These are phyloP conservation scores for Neria commutata DNA, from an alignment of 2,888 invertebrate genomes.

Conservation along the genomic window DNA sequence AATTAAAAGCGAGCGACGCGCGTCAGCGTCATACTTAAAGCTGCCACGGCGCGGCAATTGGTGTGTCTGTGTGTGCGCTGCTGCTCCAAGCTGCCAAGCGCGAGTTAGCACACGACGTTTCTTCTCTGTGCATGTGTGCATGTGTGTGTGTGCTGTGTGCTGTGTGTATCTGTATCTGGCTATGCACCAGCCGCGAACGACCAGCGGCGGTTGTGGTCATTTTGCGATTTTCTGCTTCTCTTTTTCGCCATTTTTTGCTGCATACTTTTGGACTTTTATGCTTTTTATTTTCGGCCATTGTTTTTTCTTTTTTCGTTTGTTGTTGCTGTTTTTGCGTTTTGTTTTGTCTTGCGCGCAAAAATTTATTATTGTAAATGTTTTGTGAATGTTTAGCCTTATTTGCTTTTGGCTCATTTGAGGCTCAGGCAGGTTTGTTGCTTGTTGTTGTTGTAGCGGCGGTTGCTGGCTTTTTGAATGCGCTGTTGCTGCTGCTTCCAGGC, in stretches of 20 bases:
- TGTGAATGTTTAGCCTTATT: conserved; percentile 12
- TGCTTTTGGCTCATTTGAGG: conserved; percentile 7
- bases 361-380: conserved; percentile 22
- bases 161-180: no score
- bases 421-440: not conserved
- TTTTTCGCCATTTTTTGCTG: not conserved
- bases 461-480: no score
- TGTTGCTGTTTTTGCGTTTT: not conserved
- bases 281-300: no score
- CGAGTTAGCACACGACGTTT: no score
- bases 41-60: not conserved
- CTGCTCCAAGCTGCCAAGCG: not conserved
- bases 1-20: not conserved
- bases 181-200: conserved; percentile 4
- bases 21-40: no score
- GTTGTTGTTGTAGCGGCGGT: conserved; percentile 5
- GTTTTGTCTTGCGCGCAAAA: no score
- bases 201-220: not conserved
- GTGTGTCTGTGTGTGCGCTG: not conserved
- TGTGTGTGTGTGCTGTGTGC: no score
- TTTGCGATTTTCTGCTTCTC: not conserved
- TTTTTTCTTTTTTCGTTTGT: not conserved
- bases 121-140: not conserved
- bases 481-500: conserved; percentile 4
- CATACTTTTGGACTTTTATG: not conserved